Base-by-base conservation (phyloP, 2,113 vertebrate genomes). In the Percina caprodes region DNA sequence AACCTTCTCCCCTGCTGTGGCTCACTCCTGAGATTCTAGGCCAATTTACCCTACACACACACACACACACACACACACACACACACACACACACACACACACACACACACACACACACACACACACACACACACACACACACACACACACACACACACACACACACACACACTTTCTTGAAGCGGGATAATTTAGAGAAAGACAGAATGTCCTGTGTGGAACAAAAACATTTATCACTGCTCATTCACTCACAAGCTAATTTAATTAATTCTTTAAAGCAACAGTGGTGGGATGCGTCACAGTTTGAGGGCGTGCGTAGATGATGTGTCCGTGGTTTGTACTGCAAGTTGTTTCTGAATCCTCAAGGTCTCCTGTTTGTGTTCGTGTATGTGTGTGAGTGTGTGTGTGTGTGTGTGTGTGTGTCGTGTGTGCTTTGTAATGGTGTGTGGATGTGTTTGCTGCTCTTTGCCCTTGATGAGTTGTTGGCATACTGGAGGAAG, bases 1-100 rank as follows among this genome's bases (percentile, higher is more conserved):
- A 51, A 74, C 69, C 26, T 33, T 79, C 84, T 85, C 26, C 45
- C 26, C 68, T 58, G 46, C 88, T 63, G 61, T 48, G 66, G 77
- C 69, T 79, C 82, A 75, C 81, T 78, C 69, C 75, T 63, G 52
- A 85, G 85, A 86, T 86, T 87, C 63, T 19, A 59, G 72, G 63
- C 83, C 86, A 91, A 91, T 93, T 91, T 88, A 77, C 65, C 77
- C 74, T 85, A 80, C 69, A 86, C 83, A 30, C 30, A 30, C 30
- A 30, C 33, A 35, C 33, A 35, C 33, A 35, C 33, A 35, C 33
- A 35, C 33, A 35, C 33, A 35, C 33, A 35, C 33, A 35, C 33
- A 35, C 33, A 35, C 33, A 35, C 33, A 35, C 33, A 35, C 33
- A 35, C 33, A 6, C 33, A 35, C 33, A 35, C 33, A 6, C 33